Conservation (phyloP, 2,888 invertebrate genomes). For the Pristionchus entomophagus region DNA sequence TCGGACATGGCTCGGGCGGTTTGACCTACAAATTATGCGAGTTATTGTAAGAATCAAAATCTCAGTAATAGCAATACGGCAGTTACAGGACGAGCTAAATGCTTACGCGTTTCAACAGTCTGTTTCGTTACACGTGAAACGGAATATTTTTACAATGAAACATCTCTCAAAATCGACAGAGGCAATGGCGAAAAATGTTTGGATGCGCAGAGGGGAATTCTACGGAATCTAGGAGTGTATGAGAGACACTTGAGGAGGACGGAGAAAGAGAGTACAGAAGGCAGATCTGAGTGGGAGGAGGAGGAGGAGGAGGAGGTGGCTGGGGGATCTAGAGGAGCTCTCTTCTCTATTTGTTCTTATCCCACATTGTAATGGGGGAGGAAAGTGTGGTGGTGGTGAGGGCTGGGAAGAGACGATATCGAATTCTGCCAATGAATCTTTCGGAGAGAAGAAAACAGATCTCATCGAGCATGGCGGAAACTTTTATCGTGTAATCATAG, state of each 20-base stretch:
- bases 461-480: neutral
- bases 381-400: slow-evolving; percentile 9
- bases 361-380: slow-evolving; percentile 27
- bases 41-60: too few species aligned
- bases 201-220: neutral
- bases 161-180: neutral
- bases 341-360: slow-evolving; percentile 27
- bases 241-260: slow-evolving; percentile 26
- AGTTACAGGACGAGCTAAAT: too few species aligned
- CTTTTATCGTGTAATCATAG: neutral
- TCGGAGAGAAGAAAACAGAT: neutral
- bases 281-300: slow-evolving; percentile 34
- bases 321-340: neutral
- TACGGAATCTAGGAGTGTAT: slow-evolving; percentile 15
- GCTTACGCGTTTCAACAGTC: too few species aligned
- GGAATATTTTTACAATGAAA: too few species aligned
- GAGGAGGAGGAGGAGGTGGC: neutral
- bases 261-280: slow-evolving; percentile 28
- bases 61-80: too few species aligned
- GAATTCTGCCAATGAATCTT: neutral
- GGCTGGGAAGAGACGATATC: neutral
- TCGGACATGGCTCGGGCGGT: slow-evolving; percentile 9
- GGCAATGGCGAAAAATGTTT: neutral
- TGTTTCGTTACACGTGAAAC: too few species aligned
- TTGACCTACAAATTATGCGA: neutral